Evolutionary conservation across 2,888 invertebrate species (phyloP).

Genomic region (Lutraria lutraria): DNA sequence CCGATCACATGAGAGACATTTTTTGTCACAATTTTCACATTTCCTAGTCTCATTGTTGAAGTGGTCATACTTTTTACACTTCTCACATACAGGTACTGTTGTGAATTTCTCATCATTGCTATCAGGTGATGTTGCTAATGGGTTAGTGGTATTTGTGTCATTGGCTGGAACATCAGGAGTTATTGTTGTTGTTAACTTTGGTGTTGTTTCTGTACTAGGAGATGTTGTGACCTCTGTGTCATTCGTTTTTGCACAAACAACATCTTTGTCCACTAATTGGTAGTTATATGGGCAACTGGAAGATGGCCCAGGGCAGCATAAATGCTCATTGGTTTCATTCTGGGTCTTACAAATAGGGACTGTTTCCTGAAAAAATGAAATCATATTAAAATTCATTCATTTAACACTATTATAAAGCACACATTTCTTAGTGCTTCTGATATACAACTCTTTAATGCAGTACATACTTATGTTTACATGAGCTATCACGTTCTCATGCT

Average conservation of each 20-base stretch:
- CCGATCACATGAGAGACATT: neutral
- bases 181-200: neutral
- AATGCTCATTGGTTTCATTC: neutral
- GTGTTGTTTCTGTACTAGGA: neutral
- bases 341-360: neutral
- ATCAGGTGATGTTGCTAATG: neutral
- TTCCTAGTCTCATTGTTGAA: neutral
- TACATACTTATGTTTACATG: too few species aligned
- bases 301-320: neutral
- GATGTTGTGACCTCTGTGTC: neutral
- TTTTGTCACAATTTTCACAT: slow-evolving; percentile 3
- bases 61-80: neutral
- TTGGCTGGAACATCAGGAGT: neutral
- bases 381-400: too few species aligned
- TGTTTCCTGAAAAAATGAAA: neutral
- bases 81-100: neutral
- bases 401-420: too few species aligned
- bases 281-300: neutral
- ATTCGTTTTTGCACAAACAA: neutral
- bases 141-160: neutral
- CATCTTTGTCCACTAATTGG: neutral
- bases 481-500: too few species aligned
- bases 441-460: too few species aligned
- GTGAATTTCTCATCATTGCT: neutral
- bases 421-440: too few species aligned